Conservation (phyloP, 2,888 invertebrate genomes). For the Nemurella pictetii region DNA sequence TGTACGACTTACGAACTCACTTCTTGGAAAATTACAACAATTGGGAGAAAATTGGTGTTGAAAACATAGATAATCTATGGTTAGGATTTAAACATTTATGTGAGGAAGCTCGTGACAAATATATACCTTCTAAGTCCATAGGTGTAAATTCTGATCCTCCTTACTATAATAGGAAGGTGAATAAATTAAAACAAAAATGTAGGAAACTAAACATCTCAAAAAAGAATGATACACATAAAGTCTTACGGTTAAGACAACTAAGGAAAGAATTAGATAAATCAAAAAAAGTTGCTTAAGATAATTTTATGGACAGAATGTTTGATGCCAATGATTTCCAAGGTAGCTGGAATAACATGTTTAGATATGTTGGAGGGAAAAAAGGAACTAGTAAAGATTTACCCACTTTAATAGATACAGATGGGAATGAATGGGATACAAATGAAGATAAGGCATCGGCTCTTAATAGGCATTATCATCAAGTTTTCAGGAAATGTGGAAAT, state of each 20-base stretch:
- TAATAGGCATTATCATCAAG: not conserved
- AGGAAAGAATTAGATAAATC: not conserved
- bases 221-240: too few relatives aligned
- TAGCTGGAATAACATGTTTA: not conserved
- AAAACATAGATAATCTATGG: too few relatives aligned
- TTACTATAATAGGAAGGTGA: too few relatives aligned
- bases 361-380: not conserved
- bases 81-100: too few relatives aligned
- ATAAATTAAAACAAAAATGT: too few relatives aligned
- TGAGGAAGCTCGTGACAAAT: too few relatives aligned
- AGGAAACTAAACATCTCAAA: too few relatives aligned
- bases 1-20: too few relatives aligned
- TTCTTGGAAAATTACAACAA: too few relatives aligned
- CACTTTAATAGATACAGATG: not conserved
- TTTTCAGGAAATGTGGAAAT: not conserved
- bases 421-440: not conserved
- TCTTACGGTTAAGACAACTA: not conserved
- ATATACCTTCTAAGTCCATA: too few relatives aligned
- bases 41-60: too few relatives aligned
- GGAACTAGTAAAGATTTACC: not conserved
- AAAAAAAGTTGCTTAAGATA: not conserved
- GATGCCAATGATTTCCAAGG: not conserved
- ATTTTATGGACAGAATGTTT: not conserved
- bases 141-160: too few relatives aligned
- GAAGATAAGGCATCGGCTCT: not conserved